Percentiles rank a stretch among this genome's conserved stretches.
These are phyloP conservation scores for Hippoglossus stenolepis DNA, from an alignment of 2,113 vertebrate genomes.

Conservation along the genomic window DNA sequence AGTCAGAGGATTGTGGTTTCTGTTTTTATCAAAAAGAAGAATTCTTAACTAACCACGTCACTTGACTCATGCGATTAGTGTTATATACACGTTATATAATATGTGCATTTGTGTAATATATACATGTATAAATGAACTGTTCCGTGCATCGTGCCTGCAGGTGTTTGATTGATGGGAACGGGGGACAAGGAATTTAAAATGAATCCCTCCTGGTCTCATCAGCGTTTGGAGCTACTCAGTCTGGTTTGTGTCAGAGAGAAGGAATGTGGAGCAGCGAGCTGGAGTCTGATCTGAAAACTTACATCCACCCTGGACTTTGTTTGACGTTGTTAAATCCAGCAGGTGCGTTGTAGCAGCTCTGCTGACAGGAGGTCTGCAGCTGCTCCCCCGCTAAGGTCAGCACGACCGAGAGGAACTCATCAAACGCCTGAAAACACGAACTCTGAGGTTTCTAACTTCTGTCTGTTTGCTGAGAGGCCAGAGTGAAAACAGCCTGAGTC, in stretches of 20 bases:
- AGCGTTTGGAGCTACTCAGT: not conserved
- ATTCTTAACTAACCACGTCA: not conserved
- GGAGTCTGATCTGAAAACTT: not conserved
- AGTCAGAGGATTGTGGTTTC: constrained; percentile 19
- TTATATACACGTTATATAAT: not conserved
- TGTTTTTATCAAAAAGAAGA: not conserved
- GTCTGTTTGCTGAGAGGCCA: too few species aligned
- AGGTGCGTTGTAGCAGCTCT: constrained; percentile 30
- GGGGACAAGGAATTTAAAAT: constrained; percentile 14
- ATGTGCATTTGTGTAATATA: not conserved
- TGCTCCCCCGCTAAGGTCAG: too few species aligned
- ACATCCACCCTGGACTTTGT: constrained; percentile 19
- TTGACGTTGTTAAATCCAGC: not conserved
- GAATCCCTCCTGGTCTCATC: constrained; percentile 37
- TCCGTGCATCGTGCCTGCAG: not conserved
- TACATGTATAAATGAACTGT: not conserved
- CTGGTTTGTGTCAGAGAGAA: constrained; percentile 34
- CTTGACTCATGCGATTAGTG: not conserved
- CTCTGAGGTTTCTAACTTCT: too few species aligned
- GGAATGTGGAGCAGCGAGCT: constrained; percentile 28
- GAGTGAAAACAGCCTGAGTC: too few species aligned
- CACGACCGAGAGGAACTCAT: not conserved
- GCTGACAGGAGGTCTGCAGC: not conserved
- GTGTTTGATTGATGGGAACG: constrained; percentile 34
- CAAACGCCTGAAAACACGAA: too few species aligned